Base-by-base conservation (phyloP, 2,797 vertebrate genomes). In the Paratrypauchen microcephalus region DNA sequence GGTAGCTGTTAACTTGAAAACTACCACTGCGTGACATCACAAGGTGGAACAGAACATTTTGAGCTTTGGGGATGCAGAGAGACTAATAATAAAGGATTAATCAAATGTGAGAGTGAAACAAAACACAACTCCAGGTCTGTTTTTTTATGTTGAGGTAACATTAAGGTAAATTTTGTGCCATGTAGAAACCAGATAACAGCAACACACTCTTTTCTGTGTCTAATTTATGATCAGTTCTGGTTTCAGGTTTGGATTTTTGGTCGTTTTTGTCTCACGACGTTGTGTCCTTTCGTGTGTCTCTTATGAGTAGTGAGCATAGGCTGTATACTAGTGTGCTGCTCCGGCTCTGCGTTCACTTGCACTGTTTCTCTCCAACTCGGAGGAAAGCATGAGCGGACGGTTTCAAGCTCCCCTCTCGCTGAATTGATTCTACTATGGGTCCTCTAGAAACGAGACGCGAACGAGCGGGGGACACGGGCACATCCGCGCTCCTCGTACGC, bases 371-470 rank as follows among this genome's bases (percentile, higher is more conserved):
- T 91, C 88, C 86, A 86, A 86, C 85, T 87, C 90, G 74, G 91
- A 85, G 92, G 73, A 83, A 82, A 89, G 92, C 88, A 82, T 84
- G 90, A 92, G 89, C 39, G 86, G 82, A 86, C 93, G 71, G 93
- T 94, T 93, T 94, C 94, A 94, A 95, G 94, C 93, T 92, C 91
- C 95, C 93, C 94, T 91, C 84, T 91, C 87, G 85, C 90, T 93
- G 92, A 95, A 94, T 95, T 94, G 94, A 95, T 94, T 94, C 93
- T 94, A 94, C 94, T 94, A 94, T 94, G 89, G 92, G 92, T 87
- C 90, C 86, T 87, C 88, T 86, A 86, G 87, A 94, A 93, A 91
- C 86, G 62, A 75, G 68, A 66, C 76, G 74, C 72, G 0, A 66
- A 41, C 75, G 68, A 79, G 50, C 81, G 60, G 92, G 87, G 81